phyloP scores from a whole-genome alignment of 2,113 vertebrate genomes.

The Syngnathoides biaculeatus region DNA sequence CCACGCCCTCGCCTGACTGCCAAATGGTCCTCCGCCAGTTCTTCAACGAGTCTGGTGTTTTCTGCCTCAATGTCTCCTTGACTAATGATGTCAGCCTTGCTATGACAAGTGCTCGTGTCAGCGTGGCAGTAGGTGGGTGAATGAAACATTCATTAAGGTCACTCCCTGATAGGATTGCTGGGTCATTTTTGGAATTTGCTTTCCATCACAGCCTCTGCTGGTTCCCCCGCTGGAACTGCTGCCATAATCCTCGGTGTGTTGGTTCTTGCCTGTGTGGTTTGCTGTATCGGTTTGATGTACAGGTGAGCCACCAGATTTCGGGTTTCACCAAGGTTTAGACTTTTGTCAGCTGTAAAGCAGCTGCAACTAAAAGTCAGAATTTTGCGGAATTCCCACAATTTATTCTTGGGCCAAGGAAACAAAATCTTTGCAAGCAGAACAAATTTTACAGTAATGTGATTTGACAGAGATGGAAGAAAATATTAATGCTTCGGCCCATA shows the following conservation, averaged over 20 bases:
- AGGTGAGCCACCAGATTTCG: slow-evolving; percentile 66
- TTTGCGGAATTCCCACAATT: neutral
- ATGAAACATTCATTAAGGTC: neutral
- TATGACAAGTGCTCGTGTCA: slow-evolving; percentile 80
- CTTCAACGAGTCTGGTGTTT: slow-evolving; percentile 84
- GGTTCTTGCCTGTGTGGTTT: slow-evolving; percentile 70
- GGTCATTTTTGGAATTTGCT: slow-evolving; percentile 12
- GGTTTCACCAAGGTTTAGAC: neutral
- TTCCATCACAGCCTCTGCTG: slow-evolving; percentile 56
- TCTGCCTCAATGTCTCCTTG: slow-evolving; percentile 91
- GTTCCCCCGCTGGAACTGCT: slow-evolving; percentile 61
- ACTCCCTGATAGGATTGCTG: neutral
- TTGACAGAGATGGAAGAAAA: neutral
- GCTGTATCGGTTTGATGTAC: slow-evolving; percentile 76
- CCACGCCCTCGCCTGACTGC: slow-evolving; percentile 79
- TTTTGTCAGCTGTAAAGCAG: neutral
- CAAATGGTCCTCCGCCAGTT: slow-evolving; percentile 84
- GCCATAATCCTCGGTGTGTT: slow-evolving; percentile 74
- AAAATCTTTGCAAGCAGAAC: neutral
- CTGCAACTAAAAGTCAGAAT: neutral
- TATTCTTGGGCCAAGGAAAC: neutral
- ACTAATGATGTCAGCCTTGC: slow-evolving; percentile 86
- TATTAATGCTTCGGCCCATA: no score
- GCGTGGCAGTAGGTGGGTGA: slow-evolving; percentile 72
- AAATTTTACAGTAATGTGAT: neutral